A percentile compares a stretch with the other conserved stretches of the same genome.
phyloP scores from a whole-genome alignment of 1,140 invertebrate genomes.

The Euglossa dilemma region DNA sequence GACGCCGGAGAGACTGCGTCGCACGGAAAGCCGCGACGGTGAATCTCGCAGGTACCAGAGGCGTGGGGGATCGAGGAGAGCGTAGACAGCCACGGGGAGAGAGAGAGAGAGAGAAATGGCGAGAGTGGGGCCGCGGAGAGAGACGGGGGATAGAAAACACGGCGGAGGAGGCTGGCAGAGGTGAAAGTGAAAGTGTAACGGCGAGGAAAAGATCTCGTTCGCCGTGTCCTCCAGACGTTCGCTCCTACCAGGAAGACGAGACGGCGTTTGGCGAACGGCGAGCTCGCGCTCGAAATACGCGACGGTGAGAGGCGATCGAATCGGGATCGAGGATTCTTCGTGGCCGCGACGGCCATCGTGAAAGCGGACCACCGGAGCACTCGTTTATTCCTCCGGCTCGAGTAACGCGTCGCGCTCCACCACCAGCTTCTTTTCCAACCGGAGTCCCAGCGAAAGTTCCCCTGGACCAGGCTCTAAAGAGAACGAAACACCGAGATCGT shows the following conservation, averaged over 20 bases:
- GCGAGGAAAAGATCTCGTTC: slow-evolving; percentile 64
- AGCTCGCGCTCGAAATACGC: slow-evolving; percentile 10
- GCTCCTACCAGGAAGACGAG: slow-evolving; percentile 50
- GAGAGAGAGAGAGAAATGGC: not conserved
- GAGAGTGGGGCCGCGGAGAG: not conserved
- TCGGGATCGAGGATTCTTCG: slow-evolving; percentile 40
- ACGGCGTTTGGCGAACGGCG: slow-evolving; percentile 36
- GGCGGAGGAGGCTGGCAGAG: slow-evolving; percentile 46
- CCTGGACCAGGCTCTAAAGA: too few relatives aligned
- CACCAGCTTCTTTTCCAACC: not conserved
- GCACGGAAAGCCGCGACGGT: slow-evolving; percentile 48
- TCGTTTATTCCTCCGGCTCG: not conserved
- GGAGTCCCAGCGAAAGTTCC: not conserved
- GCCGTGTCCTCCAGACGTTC: slow-evolving; percentile 53
- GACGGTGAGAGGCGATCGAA: slow-evolving; percentile 45
- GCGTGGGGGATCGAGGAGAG: slow-evolving; percentile 8
- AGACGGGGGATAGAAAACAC: slow-evolving; percentile 54
- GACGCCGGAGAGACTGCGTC: slow-evolving; percentile 69
- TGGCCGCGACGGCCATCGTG: slow-evolving; percentile 11
- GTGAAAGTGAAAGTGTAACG: slow-evolving; percentile 71
- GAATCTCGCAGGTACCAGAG: slow-evolving; percentile 54
- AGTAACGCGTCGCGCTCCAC: not conserved
- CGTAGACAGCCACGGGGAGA: not conserved
- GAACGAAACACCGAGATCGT: not conserved
- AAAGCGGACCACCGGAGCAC: slow-evolving; percentile 8